A percentile compares a stretch with the other conserved stretches of the same genome.
Evolutionary conservation across 2,888 invertebrate genomes (phyloP).

Genomic region (Rugalucina vietnamica): DNA sequence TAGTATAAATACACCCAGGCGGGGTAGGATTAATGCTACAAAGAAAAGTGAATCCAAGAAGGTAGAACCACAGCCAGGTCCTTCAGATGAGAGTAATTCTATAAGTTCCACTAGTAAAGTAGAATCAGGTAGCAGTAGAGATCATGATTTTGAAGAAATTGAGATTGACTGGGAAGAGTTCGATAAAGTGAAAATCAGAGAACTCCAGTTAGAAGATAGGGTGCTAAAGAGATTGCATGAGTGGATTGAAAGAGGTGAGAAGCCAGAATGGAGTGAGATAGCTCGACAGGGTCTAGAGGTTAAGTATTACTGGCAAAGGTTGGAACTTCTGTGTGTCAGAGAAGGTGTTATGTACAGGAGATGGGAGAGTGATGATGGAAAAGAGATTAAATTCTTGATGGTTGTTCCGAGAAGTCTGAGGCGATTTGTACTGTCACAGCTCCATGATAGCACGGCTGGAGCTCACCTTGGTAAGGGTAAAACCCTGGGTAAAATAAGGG

Average conservation of each 20-base stretch:
- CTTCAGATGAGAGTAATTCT: not conserved
- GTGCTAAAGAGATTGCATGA: not conserved
- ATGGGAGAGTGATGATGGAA: not conserved
- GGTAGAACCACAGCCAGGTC: not conserved
- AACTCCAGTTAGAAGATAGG: not conserved
- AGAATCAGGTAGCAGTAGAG: not conserved
- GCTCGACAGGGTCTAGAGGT: not conserved
- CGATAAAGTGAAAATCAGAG: not conserved
- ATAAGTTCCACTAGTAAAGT: not conserved
- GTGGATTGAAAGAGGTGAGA: not conserved
- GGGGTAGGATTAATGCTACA: no score
- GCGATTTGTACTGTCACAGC: not conserved
- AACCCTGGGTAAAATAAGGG: not conserved
- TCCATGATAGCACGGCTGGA: not conserved
- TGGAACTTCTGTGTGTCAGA: not conserved
- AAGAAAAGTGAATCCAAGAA: no score
- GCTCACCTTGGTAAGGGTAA: conserved; percentile 2
- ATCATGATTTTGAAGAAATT: not conserved
- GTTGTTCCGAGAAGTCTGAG: not conserved
- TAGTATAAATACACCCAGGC: no score
- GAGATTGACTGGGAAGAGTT: not conserved
- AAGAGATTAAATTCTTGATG: not conserved
- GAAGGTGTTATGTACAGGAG: not conserved
- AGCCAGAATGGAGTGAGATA: conserved; percentile 8
- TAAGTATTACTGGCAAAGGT: not conserved